Base-by-base conservation (phyloP, 2,888 invertebrate species). In the Lasioglossum vierecki region DNA sequence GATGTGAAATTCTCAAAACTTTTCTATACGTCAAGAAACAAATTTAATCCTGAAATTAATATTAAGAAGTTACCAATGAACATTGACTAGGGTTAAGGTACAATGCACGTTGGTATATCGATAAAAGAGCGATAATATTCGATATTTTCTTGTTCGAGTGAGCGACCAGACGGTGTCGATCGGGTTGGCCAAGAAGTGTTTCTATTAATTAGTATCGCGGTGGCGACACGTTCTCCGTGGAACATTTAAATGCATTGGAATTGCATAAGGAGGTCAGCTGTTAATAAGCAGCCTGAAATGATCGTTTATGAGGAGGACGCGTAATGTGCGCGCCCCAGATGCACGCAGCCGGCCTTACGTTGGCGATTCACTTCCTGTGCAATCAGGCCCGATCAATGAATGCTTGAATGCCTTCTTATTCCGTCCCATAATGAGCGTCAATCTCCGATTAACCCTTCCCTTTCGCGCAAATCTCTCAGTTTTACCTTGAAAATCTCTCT, bases 361-460 rank as follows among this genome's bases (percentile, higher is more conserved):
- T 82, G 85, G 85, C 89, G 83, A 89, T 85, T 81, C 81, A 85
- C 89, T 89, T 89, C 89, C 89, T 86, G 88, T 83, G 83, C 84
- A 89, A 89, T 89, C 86, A 86, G 85, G 85, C 81, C 82, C 76
- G 77, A 88, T 80, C 82, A 85, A 84, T 86, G 82, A 86, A 82
- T 82, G 82, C 82, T 74, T 76, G 82, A 79, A 70, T 80, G 82
- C 63, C 78, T 78, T 86, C 77, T 78, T 80, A 63, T 82, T 60
- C 44, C 73, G 71, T 63, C 71, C 46, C 49, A 49, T 76, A 72
- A 83, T 41, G 76, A 83, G 74, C 83, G 60, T 80, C 49, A 75
- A 78, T 80, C 75, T 39, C 44, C 41, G 75, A 76, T 70, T 53
- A 79, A 82, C 73, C 18, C 63, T 60, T 76, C 44, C 44, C 46